Evolutionary conservation across 2,888 invertebrate species (phyloP), one percentile per base, ranked within the genome.

Genomic region (Oscheius onirici): DNA sequence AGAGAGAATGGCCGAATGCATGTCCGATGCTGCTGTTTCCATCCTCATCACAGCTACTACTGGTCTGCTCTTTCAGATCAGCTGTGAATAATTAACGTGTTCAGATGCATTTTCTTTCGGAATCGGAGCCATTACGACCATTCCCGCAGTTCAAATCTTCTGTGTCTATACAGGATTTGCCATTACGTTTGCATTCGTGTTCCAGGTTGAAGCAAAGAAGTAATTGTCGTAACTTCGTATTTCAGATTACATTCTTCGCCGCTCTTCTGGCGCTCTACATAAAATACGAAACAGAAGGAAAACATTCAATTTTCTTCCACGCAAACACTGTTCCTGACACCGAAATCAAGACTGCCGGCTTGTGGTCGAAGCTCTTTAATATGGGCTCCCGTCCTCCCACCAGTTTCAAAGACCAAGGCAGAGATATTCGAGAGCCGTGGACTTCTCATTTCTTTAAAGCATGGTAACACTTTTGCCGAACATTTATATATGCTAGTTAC

Each of bases 111-210:
- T 86, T 24, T 86, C 86, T n/a, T 86, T 86, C 67, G 86, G 87
- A 17, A 84, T 87, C 40, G 87, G 87, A 13, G 92, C 95, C 79
- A 92, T 95, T 86, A 95, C 95, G 73, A 94, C 95, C 20, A 95
- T 95, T 88, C 95, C 95, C 3, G 95, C 95, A 20, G 95, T 95
- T 46, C 93, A 93, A 87, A 95, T 95, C 84, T 96, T 96, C 90
- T 95, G 95, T 90, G 93, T 94, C 87, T 96, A 95, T 89, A 95
- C 95, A 0, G 76, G 80, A 49, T 80, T 83, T 6, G 86, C 87
- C 6, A 80, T 87, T 58, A 71, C 78, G 43, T 73, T 86, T 63
- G 85, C 87, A 0, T 87, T 88, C 73, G 22, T 87, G 17, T 88
- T 84, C 72, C 87, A 87, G 75, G 83, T 87, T 34, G 34, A 34